Evolutionary conservation across 53 echinoderm and acorn worm species (phyloP).

Genomic region (Glandiceps talaboti): DNA sequence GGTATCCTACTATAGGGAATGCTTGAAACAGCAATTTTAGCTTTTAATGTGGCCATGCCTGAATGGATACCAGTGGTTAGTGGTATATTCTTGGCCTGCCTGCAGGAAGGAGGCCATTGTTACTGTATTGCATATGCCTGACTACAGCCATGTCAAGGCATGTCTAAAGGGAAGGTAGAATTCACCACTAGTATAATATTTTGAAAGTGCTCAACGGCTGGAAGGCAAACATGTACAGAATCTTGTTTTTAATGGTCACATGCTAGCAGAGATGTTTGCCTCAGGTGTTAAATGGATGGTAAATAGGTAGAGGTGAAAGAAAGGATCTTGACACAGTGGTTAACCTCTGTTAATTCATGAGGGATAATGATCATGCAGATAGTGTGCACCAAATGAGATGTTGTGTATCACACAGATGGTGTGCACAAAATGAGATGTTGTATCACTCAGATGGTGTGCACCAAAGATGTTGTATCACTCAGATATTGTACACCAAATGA

Average conservation of each 20-base stretch:
- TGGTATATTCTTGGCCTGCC: background rate
- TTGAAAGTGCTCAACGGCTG: background rate
- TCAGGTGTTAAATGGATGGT: background rate
- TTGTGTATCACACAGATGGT: too few species aligned
- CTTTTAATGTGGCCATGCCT: background rate
- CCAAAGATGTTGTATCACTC: too few species aligned
- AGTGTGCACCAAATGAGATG: too few species aligned
- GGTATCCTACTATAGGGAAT: too few species aligned
- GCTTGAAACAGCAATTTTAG: background rate
- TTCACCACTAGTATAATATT: background rate
- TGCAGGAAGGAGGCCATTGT: background rate
- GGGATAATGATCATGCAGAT: background rate
- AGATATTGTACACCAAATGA: too few species aligned
- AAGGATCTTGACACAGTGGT: background rate
- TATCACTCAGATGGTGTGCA: too few species aligned
- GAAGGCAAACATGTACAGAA: background rate
- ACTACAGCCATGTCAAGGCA: background rate
- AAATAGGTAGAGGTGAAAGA: background rate
- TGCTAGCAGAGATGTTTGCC: background rate
- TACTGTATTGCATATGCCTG: background rate
- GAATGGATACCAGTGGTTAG: background rate
- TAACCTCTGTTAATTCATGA: background rate
- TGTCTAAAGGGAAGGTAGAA: background rate
- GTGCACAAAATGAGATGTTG: too few species aligned
- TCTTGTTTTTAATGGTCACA: background rate